phyloP scores from a whole-genome alignment of 2,888 invertebrate genomes.

The Galeruca laticollis region DNA sequence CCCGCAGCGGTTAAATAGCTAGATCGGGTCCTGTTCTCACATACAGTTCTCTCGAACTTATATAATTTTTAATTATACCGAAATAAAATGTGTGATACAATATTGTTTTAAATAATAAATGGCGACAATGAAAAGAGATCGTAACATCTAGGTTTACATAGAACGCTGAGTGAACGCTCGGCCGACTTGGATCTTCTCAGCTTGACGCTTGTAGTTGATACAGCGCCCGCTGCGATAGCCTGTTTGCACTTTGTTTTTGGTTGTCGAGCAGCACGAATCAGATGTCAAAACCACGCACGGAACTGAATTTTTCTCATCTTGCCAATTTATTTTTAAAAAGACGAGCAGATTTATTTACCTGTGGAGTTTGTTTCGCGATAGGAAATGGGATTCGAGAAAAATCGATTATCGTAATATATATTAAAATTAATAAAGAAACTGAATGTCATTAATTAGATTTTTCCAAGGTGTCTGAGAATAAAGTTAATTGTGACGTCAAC shows the following conservation, averaged over 20 bases:
- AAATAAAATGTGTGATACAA: too few relatives aligned
- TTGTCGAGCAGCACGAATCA: slow-evolving; percentile 35
- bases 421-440: too few relatives aligned
- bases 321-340: slow-evolving; percentile 16
- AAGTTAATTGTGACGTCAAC: too few relatives aligned
- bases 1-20: too few relatives aligned
- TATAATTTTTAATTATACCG: too few relatives aligned
- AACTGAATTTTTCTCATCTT: slow-evolving; percentile 16
- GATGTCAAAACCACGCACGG: slow-evolving; percentile 37
- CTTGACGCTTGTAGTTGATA: slow-evolving; percentile 57
- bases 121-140: slow-evolving; percentile 54
- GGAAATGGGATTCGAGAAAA: background rate
- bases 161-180: slow-evolving; percentile 27
- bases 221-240: slow-evolving; percentile 53
- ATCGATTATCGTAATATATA: background rate
- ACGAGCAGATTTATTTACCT: background rate
- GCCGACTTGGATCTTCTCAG: slow-evolving; percentile 52
- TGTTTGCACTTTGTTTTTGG: slow-evolving; percentile 55
- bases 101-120: too few relatives aligned
- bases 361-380: slow-evolving; percentile 7
- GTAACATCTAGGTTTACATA: slow-evolving; percentile 48
- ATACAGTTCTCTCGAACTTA: too few relatives aligned
- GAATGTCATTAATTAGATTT: too few relatives aligned
- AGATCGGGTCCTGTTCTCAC: too few relatives aligned
- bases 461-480: too few relatives aligned